These are phyloP conservation scores for Heliconius melpomene DNA, from an alignment of 1,140 invertebrate species.

Conservation along the genomic window DNA sequence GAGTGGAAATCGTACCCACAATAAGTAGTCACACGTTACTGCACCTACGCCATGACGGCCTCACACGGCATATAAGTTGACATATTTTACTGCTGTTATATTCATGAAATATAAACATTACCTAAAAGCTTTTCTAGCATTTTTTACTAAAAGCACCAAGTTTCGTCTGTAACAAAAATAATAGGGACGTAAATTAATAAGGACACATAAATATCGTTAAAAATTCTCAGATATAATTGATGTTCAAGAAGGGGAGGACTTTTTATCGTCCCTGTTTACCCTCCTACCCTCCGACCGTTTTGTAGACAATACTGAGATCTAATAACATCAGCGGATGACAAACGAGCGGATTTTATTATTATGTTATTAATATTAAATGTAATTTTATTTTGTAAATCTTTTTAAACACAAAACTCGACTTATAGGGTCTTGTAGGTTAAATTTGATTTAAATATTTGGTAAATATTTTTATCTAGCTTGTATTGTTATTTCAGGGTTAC, in stretches of 20 bases:
- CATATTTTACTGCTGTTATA: no score
- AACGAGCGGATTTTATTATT: conserved; percentile 12
- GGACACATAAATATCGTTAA: neutral
- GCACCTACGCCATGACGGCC: no score
- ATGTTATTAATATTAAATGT: conserved; percentile 4
- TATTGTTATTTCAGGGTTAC: no score
- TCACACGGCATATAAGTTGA: no score
- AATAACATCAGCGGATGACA: neutral
- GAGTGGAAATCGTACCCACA: no score
- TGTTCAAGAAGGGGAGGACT: conserved; percentile 13
- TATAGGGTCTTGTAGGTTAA: no score
- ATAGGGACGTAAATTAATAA: neutral
- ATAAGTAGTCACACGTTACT: no score
- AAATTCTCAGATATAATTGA: conserved; percentile 4
- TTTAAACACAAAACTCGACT: no score
- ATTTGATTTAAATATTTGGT: no score
- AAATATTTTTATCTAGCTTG: no score
- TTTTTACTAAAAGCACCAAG: neutral
- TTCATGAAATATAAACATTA: no score
- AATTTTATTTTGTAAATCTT: neutral
- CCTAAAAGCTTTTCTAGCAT: no score
- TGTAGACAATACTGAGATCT: neutral
- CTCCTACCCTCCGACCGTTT: neutral
- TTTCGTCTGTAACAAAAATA: neutral
- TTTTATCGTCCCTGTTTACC: conserved; percentile 14